A percentile compares a stretch with the other conserved stretches of the same genome.
Conservation (phyloP, 2,113 vertebrate genomes). For the Noctilio leporinus region DNA sequence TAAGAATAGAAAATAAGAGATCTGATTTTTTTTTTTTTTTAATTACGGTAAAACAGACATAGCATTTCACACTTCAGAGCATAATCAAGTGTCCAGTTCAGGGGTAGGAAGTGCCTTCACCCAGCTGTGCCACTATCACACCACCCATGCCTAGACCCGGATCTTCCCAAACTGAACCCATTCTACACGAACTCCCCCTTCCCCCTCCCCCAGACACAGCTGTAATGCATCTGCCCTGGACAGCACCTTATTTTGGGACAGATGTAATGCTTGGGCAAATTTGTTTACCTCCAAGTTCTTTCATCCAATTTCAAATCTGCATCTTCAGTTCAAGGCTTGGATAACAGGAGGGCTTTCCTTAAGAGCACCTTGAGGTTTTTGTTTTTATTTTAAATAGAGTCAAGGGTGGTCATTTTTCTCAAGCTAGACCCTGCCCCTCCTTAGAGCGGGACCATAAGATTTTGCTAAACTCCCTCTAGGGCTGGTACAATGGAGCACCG, state of each 20-base stretch:
- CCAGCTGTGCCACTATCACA: rapidly evolving
- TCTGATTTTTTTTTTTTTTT: neutral
- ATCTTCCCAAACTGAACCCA: neutral
- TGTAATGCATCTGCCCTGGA: neutral
- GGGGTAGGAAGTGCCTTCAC: neutral
- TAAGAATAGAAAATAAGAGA: neutral
- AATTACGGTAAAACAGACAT: neutral
- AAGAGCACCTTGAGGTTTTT: neutral
- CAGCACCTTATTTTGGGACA: neutral
- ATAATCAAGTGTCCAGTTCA: neutral
- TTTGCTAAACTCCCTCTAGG: neutral
- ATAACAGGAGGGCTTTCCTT: neutral
- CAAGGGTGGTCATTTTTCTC: neutral
- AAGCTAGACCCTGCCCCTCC: neutral
- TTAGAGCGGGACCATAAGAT: neutral
- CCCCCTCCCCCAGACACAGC: neutral
- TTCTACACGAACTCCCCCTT: neutral
- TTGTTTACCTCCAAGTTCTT: neutral
- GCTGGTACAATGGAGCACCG: too few species aligned
- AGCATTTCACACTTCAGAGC: neutral
- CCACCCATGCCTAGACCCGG: neutral
- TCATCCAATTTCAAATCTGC: neutral
- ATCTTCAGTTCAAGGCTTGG: neutral
- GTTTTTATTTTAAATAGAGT: neutral
- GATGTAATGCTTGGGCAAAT: neutral